These are phyloP conservation scores for Protophormia terraenovae DNA, from an alignment of 2,888 invertebrate species.

Conservation along the genomic window DNA sequence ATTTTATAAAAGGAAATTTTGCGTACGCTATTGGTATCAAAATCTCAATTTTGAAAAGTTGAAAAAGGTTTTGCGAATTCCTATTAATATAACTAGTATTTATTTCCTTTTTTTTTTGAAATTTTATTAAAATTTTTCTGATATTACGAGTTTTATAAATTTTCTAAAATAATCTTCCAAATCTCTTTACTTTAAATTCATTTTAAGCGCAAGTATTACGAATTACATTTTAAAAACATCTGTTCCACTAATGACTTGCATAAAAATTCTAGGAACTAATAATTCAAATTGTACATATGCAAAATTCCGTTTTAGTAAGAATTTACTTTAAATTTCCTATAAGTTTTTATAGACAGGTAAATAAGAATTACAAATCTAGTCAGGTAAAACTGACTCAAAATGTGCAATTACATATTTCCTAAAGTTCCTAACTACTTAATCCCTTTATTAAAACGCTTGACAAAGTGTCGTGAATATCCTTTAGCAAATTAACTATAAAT, in stretches of 20 bases:
- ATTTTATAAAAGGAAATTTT: too few species aligned
- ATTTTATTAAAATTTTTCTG: too few species aligned
- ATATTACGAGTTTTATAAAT: too few species aligned
- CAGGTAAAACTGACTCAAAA: background rate
- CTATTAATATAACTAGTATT: too few species aligned
- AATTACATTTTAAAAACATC: background rate
- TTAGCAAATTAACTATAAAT: slow-evolving; percentile 7
- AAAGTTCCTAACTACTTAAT: background rate
- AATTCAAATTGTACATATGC: background rate
- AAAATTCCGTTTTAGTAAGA: background rate
- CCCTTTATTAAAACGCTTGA: background rate
- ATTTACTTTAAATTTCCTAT: background rate
- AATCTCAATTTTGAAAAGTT: too few species aligned
- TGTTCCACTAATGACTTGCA: background rate
- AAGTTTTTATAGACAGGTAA: background rate
- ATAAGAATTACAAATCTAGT: background rate
- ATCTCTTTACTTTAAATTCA: too few species aligned
- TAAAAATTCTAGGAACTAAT: background rate
- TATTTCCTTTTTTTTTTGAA: too few species aligned
- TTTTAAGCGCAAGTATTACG: too few species aligned
- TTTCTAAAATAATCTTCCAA: too few species aligned
- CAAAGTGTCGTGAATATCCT: background rate
- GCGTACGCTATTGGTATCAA: too few species aligned
- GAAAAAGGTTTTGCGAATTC: too few species aligned
- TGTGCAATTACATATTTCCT: too few species aligned